Evolutionary conservation across 2,797 vertebrate species (phyloP), one percentile per base, ranked within the genome.

Genomic region (Huso huso): DNA sequence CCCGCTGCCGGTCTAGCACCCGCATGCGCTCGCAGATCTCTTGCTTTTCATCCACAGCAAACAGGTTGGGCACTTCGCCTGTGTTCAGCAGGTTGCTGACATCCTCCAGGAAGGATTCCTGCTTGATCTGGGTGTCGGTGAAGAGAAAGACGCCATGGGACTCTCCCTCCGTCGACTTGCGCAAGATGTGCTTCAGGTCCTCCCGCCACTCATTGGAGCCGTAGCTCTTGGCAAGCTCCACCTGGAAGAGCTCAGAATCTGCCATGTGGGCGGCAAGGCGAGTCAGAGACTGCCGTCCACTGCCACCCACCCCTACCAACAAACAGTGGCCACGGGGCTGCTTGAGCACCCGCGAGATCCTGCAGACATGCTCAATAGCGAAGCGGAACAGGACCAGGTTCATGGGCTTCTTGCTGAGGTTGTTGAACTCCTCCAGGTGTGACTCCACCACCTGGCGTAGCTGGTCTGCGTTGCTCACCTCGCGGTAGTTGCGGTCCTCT

Each of bases 51-150:
- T 97, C 95, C 4, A 87, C 64, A 0, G 90, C 79, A 75, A 94
- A 97, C 65, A 97, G 82, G 72, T 95, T 94, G 23, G 95, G 95
- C 61, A 97, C 91, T 81, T 97, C 94, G 1, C 95, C 95, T 0
- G 92, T 92, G 77, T 97, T 95, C 12, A 96, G 87, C 67, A 97
- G 82, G 72, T 96, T 95, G 72, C 91, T 94, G 57, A 96, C 80
- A 37, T 95, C 94, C 79, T 96, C 95, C 37, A 97, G 79, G 75
- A 96, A 97, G 0, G 93, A 93, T 69, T 97, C 94, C 71, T 75
- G 85, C 82, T 95, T 97, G 64, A 97, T 95, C 75, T 97, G 94
- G 3, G 88, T 88, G 69, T 96, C 95, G 0, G 93, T 93, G 65
- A 97, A 95, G 23, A 97, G 87, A 81, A 96, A 95, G 66, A 94